Evolutionary conservation across 2,797 vertebrate species (phyloP), one percentile per base, ranked within the genome.

Genomic region (Astyanax mexicanus): DNA sequence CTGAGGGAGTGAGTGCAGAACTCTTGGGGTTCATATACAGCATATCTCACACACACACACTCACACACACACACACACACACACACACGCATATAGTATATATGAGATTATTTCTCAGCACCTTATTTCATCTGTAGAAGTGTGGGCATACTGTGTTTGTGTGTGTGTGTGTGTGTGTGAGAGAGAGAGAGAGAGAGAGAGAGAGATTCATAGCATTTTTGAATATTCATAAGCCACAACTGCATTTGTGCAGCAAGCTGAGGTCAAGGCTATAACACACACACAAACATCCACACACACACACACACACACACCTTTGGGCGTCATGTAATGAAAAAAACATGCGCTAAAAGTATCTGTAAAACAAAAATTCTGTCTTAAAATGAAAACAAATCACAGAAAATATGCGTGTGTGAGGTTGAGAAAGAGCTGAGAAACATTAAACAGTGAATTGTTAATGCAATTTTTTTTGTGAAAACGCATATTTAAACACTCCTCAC

Each of bases 151-250:
- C 4, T 11, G n/a, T n/a, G n/a, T n/a, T n/a, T 52, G 45, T 52
- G 45, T 37, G 55, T 58, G 55, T 58, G 29, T 35, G 29, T 58
- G 55, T 35, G 55, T 58, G 55, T n/a, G 12, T 42, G 23, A 65
- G n/a, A 19, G 32, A 17, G n/a, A 32, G n/a, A n/a, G n/a, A n/a
- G n/a, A n/a, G n/a, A n/a, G n/a, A n/a, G n/a, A n/a, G n/a, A n/a
- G n/a, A n/a, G n/a, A 90, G 84, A 19, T 42, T 84, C 85, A 89
- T 90, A 71, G 51, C 80, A 69, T 75, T 84, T 87, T 91, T 91
- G 87, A 89, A 91, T 90, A 92, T 91, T 88, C 83, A 91, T 91
- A 88, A 84, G 80, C 79, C 85, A 88, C 84, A 90, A 88, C 87
- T 90, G 87, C 80, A 86, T 64, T 13, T 45, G 60, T 69, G 21